Conservation (phyloP, 2,113 vertebrate species). For the Phyllopteryx taeniolatus region DNA sequence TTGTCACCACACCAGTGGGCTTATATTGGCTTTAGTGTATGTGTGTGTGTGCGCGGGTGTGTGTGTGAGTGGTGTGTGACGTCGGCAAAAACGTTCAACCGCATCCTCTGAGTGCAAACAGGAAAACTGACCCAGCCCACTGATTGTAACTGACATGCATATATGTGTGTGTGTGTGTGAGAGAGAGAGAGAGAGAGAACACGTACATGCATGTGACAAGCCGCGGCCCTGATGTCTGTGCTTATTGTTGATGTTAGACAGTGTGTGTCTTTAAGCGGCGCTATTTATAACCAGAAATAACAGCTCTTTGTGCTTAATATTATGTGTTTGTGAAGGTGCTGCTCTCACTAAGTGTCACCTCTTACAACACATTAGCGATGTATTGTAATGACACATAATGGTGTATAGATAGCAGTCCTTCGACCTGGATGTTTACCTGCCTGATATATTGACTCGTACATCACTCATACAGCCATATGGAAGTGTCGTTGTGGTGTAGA, state of each 20-base stretch:
- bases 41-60: conserved; percentile 25
- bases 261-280: conserved; percentile 40
- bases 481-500: not conserved
- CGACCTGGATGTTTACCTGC: conserved; percentile 39
- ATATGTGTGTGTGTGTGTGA: conserved; percentile 36
- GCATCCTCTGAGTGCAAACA: conserved; percentile 66
- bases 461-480: not conserved
- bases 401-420: conserved; percentile 32
- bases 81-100: conserved; percentile 52
- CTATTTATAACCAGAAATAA: conserved; percentile 60
- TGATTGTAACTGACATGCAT: conserved; percentile 42
- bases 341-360: not conserved
- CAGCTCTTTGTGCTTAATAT: conserved; percentile 49
- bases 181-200: conserved; percentile 37
- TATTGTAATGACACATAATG: conserved; percentile 9
- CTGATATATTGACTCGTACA: conserved; percentile 24
- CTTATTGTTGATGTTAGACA: conserved; percentile 52
- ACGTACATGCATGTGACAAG: conserved; percentile 49
- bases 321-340: conserved; percentile 24
- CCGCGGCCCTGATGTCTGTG: conserved; percentile 47
- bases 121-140: conserved; percentile 59
- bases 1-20: conserved; percentile 36
- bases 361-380: not conserved
- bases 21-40: conserved; percentile 5
- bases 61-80: conserved; percentile 29